A percentile compares a stretch with the other conserved stretches of the same genome.
phyloP scores from a whole-genome alignment of 2,888 invertebrate species.

The Octodonta nipae region DNA sequence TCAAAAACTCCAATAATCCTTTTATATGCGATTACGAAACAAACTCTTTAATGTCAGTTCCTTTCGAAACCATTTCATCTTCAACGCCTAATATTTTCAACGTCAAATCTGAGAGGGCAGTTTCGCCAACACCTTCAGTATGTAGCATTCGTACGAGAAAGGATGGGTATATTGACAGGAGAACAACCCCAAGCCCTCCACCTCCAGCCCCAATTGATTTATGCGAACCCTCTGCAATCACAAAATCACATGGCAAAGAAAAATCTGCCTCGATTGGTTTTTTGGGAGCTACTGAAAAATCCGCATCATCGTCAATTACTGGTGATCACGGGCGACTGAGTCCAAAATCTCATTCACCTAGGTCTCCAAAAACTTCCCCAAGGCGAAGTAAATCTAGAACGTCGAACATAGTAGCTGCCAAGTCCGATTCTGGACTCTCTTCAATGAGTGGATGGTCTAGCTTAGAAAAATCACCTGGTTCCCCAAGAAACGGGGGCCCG shows the following conservation, averaged over 20 bases:
- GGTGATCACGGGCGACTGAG: slow-evolving; percentile 42
- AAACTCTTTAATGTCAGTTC: slow-evolving; percentile 37
- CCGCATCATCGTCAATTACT: slow-evolving; percentile 30
- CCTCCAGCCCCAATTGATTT: slow-evolving; percentile 69
- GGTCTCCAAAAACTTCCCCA: slow-evolving; percentile 59
- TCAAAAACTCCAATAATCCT: slow-evolving; percentile 31
- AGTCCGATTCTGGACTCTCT: slow-evolving; percentile 75
- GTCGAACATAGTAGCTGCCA: slow-evolving; percentile 56
- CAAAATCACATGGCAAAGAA: too few relatives aligned
- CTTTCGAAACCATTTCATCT: slow-evolving; percentile 38
- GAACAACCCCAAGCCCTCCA: slow-evolving; percentile 55
- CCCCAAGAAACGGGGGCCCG: slow-evolving; percentile 45
- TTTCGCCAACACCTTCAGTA: slow-evolving; percentile 49
- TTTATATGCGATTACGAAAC: slow-evolving; percentile 36
- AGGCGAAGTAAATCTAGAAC: slow-evolving; percentile 49
- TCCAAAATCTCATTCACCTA: slow-evolving; percentile 53
- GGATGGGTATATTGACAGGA: slow-evolving; percentile 42
- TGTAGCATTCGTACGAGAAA: slow-evolving; percentile 53
- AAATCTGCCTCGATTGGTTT: slow-evolving; percentile 37
- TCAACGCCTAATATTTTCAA: slow-evolving; percentile 41
- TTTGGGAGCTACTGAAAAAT: slow-evolving; percentile 24
- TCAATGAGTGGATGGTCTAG: slow-evolving; percentile 81
- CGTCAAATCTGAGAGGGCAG: slow-evolving; percentile 39
- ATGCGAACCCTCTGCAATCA: slow-evolving; percentile 35
- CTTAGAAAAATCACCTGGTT: slow-evolving; percentile 72